These are phyloP conservation scores for Zelleria hepariella DNA, from an alignment of 2,888 invertebrate genomes.

Conservation along the genomic window DNA sequence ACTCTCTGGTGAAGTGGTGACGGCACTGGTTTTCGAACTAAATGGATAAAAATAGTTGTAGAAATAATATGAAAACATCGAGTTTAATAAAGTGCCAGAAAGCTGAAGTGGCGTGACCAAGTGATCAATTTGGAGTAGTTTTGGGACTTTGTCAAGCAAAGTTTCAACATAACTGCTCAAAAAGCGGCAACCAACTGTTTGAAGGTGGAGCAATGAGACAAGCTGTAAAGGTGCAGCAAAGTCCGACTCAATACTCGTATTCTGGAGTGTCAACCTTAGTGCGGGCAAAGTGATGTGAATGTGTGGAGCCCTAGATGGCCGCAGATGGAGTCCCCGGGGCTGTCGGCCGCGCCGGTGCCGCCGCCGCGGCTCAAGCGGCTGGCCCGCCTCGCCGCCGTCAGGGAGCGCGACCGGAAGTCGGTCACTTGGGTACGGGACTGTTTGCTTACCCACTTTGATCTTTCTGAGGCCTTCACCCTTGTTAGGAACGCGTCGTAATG, in stretches of 20 bases:
- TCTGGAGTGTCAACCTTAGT: not conserved
- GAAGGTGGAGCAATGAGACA: too few relatives aligned
- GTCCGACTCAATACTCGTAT: not conserved
- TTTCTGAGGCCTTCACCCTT: too few relatives aligned
- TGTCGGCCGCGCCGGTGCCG: slow-evolving; percentile 41
- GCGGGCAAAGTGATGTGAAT: slow-evolving; percentile 15
- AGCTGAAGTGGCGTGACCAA: too few relatives aligned
- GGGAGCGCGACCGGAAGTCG: slow-evolving; percentile 44
- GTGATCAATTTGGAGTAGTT: too few relatives aligned
- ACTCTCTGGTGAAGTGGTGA: too few relatives aligned
- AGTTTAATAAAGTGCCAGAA: too few relatives aligned
- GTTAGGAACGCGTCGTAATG: too few relatives aligned
- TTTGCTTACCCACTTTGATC: not conserved
- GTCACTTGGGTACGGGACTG: slow-evolving; percentile 49
- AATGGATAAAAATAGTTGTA: too few relatives aligned
- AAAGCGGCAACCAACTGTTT: too few relatives aligned
- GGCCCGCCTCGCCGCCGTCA: slow-evolving; percentile 46
- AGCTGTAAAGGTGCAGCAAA: not conserved
- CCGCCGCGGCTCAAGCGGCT: slow-evolving; percentile 62
- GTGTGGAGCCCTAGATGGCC: slow-evolving; percentile 19
- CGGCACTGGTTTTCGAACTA: too few relatives aligned
- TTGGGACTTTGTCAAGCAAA: slow-evolving; percentile 46
- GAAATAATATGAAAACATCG: too few relatives aligned
- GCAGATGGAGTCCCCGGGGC: slow-evolving; percentile 34
- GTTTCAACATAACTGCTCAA: slow-evolving; percentile 19